Conservation (phyloP, 2,113 vertebrate species). For the Promerops cafer region DNA sequence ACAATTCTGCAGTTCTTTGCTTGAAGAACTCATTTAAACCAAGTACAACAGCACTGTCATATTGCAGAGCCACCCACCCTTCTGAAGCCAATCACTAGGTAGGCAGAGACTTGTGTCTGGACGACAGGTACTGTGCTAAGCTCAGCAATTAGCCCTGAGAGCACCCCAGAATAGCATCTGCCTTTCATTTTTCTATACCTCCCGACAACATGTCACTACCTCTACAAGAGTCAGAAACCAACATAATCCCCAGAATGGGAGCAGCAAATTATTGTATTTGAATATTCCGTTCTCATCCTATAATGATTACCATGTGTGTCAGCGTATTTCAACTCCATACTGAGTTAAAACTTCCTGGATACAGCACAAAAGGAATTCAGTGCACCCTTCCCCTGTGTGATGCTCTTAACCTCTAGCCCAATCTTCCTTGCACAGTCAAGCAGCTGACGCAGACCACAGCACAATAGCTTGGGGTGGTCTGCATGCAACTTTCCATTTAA, state of each 20-base stretch:
- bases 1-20: background rate
- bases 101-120: background rate
- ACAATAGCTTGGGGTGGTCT: slow-evolving; percentile 60
- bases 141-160: background rate
- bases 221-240: background rate
- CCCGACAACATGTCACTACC: background rate
- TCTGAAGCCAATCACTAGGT: background rate
- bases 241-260: background rate
- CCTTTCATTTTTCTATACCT: background rate
- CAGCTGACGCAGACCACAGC: slow-evolving; percentile 2
- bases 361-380: slow-evolving; percentile 6
- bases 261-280: background rate
- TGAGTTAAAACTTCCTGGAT: slow-evolving; percentile 15
- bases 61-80: background rate
- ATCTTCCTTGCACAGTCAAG: background rate
- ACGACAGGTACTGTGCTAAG: background rate
- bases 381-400: slow-evolving; percentile 1
- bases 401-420: slow-evolving; percentile 23
- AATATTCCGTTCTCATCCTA: background rate
- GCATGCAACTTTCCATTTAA: slow-evolving; percentile 23
- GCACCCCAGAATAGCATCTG: background rate
- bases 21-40: background rate
- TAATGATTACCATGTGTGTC: slow-evolving; percentile 38
- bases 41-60: background rate
- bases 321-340: slow-evolving; percentile 11